Conservation (phyloP, 2,113 vertebrate genomes). For the Ia io region DNA sequence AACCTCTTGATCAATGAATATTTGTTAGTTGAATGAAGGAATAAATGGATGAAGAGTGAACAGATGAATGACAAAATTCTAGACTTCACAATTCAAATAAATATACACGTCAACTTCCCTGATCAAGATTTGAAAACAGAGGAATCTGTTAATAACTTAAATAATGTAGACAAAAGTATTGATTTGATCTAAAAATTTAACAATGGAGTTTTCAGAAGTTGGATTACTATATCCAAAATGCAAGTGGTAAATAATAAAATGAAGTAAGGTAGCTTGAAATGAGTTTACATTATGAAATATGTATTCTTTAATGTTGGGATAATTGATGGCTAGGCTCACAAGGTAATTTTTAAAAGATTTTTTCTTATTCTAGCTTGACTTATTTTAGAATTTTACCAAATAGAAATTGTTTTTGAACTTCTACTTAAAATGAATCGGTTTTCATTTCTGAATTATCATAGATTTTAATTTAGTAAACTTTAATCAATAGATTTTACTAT, state of each 20-base stretch:
- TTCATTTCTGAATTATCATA: constrained; percentile 29
- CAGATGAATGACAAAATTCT: background rate
- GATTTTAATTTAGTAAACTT: constrained; percentile 23
- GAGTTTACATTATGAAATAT: background rate
- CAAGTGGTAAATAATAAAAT: background rate
- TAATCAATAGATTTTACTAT: background rate
- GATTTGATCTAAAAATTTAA: constrained; percentile 5
- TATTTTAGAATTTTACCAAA: constrained; percentile 29
- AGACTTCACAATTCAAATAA: background rate
- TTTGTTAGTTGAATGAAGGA: background rate
- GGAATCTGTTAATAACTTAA: background rate
- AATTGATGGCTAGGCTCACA: background rate
- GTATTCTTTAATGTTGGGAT: background rate
- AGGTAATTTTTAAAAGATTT: background rate
- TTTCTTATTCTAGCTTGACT: background rate
- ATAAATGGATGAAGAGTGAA: background rate
- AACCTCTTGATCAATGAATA: background rate
- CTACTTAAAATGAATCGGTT: background rate
- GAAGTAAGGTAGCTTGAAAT: constrained; percentile 20
- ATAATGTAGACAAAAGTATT: background rate
- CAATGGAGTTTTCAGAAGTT: background rate
- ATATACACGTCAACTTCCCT: background rate
- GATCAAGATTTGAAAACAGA: background rate
- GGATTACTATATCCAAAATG: background rate
- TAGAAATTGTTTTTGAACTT: constrained; percentile 11